A percentile compares a stretch with the other conserved stretches of the same genome.
phyloP scores from a whole-genome alignment of 2,888 invertebrate species.

The Gymnosoma rotundatum region DNA sequence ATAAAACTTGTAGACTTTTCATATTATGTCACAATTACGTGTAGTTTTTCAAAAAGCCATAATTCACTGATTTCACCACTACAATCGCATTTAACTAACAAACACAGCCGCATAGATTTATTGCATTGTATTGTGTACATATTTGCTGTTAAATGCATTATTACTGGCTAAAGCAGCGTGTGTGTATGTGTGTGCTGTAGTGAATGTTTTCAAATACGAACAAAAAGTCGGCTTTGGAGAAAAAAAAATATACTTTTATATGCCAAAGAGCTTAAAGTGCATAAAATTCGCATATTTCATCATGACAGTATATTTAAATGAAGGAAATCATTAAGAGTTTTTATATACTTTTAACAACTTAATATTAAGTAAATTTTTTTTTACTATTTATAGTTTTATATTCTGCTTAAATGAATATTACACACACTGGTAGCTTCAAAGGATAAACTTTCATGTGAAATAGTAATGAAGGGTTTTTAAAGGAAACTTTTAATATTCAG shows the following conservation, averaged over 20 bases:
- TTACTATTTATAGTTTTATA: too few relatives aligned
- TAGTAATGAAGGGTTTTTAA: too few relatives aligned
- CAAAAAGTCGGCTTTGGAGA: neutral
- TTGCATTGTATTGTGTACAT: neutral
- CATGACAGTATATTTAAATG: slow-evolving; percentile 6
- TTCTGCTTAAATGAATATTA: too few relatives aligned
- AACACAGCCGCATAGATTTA: neutral
- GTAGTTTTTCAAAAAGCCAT: slow-evolving; percentile 67
- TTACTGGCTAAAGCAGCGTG: neutral
- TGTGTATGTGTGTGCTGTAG: slow-evolving; percentile 20
- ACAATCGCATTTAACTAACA: neutral
- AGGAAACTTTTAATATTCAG: too few relatives aligned
- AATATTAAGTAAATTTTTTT: too few relatives aligned
- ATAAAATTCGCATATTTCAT: slow-evolving; percentile 28
- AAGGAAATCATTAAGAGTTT: neutral
- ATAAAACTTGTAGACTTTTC: slow-evolving; percentile 64
- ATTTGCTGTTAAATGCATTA: slow-evolving; percentile 5
- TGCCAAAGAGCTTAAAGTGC: slow-evolving; percentile 48
- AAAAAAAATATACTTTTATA: slow-evolving; percentile 10
- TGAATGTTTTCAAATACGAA: slow-evolving; percentile 13
- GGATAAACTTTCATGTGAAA: too few relatives aligned
- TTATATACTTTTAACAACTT: too few relatives aligned
- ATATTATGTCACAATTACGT: slow-evolving; percentile 70
- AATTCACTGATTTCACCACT: slow-evolving; percentile 59
- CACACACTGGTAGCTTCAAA: too few relatives aligned